phyloP scores from a whole-genome alignment of 2,888 invertebrate genomes.

The Limnephilus rhombicus region DNA sequence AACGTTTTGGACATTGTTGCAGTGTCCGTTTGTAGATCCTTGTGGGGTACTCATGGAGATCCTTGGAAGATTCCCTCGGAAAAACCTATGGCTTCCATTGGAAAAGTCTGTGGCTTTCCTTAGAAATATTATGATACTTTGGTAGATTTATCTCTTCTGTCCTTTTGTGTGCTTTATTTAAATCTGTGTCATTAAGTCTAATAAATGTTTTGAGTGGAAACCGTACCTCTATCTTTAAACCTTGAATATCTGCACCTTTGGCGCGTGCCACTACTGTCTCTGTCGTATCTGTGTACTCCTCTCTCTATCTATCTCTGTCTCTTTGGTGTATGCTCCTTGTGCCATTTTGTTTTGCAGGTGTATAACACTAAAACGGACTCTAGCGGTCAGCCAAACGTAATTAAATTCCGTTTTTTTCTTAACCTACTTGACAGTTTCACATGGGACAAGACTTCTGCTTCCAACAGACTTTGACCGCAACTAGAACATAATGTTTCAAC shows the following conservation, averaged over 20 bases:
- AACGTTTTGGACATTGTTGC: no score
- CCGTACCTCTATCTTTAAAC: neutral
- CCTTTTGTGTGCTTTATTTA: neutral
- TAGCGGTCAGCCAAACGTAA: conserved; percentile 79
- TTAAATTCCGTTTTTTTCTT: conserved; percentile 68
- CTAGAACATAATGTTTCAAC: neutral
- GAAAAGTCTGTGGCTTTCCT: no score
- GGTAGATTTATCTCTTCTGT: neutral
- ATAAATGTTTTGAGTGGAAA: conserved; percentile 30
- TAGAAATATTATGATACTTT: neutral
- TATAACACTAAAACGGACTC: conserved; percentile 79
- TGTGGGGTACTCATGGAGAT: neutral
- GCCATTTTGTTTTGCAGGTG: conserved; percentile 72
- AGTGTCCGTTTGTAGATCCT: no score
- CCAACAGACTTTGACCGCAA: neutral
- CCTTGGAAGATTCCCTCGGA: neutral
- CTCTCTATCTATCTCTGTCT: conserved; percentile 70
- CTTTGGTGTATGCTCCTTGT: conserved; percentile 67
- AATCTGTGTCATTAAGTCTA: neutral
- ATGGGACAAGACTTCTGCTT: conserved; percentile 25
- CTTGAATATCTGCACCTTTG: conserved; percentile 52
- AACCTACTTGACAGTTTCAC: conserved; percentile 25
- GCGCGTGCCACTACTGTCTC: conserved; percentile 44
- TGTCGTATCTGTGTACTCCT: conserved; percentile 60
- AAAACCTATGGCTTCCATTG: neutral